These are phyloP conservation scores for Callospermophilus lateralis DNA, from an alignment of 2,113 vertebrate species.

Conservation along the genomic window DNA sequence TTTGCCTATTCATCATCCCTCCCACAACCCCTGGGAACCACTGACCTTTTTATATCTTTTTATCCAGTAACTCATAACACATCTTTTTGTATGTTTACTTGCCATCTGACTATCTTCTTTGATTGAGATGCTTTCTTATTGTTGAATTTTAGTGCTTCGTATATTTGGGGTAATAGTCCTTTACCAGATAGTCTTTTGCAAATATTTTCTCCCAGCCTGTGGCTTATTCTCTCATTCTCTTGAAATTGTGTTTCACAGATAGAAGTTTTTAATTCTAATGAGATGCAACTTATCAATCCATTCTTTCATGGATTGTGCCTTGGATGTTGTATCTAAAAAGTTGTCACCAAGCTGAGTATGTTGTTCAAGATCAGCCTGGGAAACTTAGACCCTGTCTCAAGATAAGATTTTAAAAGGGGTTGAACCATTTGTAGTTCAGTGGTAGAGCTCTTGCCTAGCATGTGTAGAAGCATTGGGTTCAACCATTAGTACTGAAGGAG, in stretches of 20 bases:
- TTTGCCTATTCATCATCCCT: background rate
- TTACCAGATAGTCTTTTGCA: background rate
- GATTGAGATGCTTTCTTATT: background rate
- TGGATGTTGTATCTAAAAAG: background rate
- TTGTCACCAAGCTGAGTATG: background rate
- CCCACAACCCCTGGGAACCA: background rate
- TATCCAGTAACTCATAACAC: no score
- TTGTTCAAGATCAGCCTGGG: background rate
- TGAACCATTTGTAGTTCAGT: background rate
- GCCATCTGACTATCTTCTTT: background rate
- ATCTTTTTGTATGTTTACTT: background rate
- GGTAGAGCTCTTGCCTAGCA: background rate
- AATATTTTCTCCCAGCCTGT: background rate
- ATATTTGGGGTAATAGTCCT: background rate
- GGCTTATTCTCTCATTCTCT: background rate
- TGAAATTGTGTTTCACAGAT: background rate
- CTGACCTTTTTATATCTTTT: background rate
- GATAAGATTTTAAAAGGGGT: background rate
- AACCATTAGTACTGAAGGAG: background rate
- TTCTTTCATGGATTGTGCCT: background rate
- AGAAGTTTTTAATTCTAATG: background rate
- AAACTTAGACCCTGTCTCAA: background rate
- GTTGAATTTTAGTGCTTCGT: background rate
- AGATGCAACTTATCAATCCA: background rate
- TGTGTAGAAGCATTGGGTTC: background rate